phyloP scores from a whole-genome alignment of 2,888 invertebrate genomes.

The Dicycla oo region DNA sequence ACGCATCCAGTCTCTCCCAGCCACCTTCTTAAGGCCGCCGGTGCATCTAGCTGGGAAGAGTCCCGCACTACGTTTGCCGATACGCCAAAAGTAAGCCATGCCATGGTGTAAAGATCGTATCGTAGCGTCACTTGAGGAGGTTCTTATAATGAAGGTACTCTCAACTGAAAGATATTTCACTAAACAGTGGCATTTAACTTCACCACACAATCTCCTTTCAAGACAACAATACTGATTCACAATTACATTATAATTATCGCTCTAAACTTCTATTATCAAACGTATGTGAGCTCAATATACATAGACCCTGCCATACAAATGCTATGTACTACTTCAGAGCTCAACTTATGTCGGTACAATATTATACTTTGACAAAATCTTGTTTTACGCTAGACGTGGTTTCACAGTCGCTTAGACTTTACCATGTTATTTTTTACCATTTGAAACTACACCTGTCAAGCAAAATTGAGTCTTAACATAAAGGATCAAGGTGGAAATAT shows the following conservation, averaged over 20 bases:
- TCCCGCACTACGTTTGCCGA: background rate
- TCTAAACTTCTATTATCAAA: conserved; percentile 52
- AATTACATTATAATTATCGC: conserved; percentile 55
- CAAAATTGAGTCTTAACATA: conserved; percentile 48
- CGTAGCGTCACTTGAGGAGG: background rate
- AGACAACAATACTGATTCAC: conserved; percentile 39
- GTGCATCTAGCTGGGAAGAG: background rate
- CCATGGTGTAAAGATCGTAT: background rate
- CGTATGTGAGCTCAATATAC: conserved; percentile 34
- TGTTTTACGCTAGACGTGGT: conserved; percentile 87
- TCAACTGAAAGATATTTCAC: conserved; percentile 9
- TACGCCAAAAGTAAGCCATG: background rate
- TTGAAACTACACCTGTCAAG: background rate
- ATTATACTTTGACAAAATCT: conserved; percentile 88
- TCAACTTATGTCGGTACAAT: conserved; percentile 74
- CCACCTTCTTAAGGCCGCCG: no score
- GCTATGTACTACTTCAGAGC: conserved; percentile 37
- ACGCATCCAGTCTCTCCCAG: no score
- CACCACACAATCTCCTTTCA: background rate
- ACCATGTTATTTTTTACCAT: conserved; percentile 65
- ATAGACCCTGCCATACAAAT: conserved; percentile 2
- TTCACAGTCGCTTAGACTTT: conserved; percentile 84
- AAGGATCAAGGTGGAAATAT: conserved; percentile 37
- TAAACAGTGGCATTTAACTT: conserved; percentile 38
- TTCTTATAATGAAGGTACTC: background rate